Conservation (phyloP, 2,113 vertebrate genomes). For the Erpornis zantholeuca region DNA sequence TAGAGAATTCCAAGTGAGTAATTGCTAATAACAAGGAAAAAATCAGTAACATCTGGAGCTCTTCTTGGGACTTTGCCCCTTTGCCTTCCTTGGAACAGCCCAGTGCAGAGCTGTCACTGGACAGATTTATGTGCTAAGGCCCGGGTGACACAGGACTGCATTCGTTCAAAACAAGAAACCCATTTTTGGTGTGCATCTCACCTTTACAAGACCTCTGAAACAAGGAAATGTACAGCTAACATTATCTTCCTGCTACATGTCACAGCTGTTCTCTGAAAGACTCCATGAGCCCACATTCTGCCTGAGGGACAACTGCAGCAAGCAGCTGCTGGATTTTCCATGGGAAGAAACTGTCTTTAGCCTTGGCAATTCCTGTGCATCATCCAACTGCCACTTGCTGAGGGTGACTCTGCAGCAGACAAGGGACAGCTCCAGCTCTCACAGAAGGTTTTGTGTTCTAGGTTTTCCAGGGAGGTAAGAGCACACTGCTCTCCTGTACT, state of each 20-base stretch:
- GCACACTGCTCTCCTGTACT: background rate
- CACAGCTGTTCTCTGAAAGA: background rate
- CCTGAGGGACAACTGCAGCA: background rate
- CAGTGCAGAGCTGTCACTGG: background rate
- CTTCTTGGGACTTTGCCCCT: background rate
- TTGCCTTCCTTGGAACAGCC: background rate
- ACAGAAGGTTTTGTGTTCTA: background rate
- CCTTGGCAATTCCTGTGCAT: background rate
- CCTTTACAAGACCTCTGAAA: background rate
- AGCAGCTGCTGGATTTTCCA: background rate
- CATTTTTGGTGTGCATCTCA: background rate
- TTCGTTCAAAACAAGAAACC: background rate
- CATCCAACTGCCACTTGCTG: background rate
- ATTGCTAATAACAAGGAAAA: background rate
- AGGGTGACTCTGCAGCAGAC: background rate
- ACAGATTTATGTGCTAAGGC: background rate
- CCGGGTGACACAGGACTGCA: background rate
- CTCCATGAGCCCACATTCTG: background rate
- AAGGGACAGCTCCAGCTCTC: background rate
- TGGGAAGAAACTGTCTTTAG: background rate
- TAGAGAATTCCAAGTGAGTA: slow-evolving; percentile 11
- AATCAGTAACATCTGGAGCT: slow-evolving; percentile 32
- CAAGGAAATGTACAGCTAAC: background rate
- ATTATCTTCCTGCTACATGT: background rate
- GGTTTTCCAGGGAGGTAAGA: background rate